Base-by-base conservation (phyloP, 2,797 vertebrate genomes). In the Acrocephalus scirpaceus region DNA sequence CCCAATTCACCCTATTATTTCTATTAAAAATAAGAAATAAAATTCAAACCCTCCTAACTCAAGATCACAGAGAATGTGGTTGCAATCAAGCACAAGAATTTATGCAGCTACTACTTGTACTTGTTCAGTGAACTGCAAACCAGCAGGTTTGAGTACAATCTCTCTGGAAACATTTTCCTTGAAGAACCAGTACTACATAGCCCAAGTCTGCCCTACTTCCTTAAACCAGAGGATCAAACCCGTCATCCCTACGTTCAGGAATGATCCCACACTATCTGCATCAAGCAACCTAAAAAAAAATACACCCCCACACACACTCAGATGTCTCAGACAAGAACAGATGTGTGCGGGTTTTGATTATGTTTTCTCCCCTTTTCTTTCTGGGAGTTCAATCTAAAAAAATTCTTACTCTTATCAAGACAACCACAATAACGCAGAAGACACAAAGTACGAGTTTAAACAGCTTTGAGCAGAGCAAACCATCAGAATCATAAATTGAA, bases 161-260 rank as follows among this genome's bases (percentile, higher is more conserved):
- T 51, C 62, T 75, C 44, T 51, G 72, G 45, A 87, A 93, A 85
- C 1, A 78, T 76, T 21, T 88, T 91, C 87, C 83, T 91, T 91
- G 91, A 94, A 91, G 48, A 95, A 96, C 64, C 87, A 90, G 90
- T 84, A 75, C 60, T 64, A 57, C 64, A 38, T 0, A 70, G 60
- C 25, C 27, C 4, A 73, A 79, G 82, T 51, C 58, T 75, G 56
- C 29, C 51, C 58, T 82, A 76, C 45, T 88, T 91, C 76, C 92
- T 86, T 25, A 86, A 80, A 56, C 29, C 36, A 83, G 36, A 86
- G 56, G 69, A 72, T 62, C 58, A 64, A 86, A 89, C 66, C 65
- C 64, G 40, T 50, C 82, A 81, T 34, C 22, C 2, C 9, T 21
- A n/a, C 50, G 20, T 4, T 80, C 66, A 76, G 44, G 51, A 91